Percentiles rank a stretch among this genome's conserved stretches.
phyloP scores from a whole-genome alignment of 2,113 vertebrate genomes.

The Plectropomus leopardus region DNA sequence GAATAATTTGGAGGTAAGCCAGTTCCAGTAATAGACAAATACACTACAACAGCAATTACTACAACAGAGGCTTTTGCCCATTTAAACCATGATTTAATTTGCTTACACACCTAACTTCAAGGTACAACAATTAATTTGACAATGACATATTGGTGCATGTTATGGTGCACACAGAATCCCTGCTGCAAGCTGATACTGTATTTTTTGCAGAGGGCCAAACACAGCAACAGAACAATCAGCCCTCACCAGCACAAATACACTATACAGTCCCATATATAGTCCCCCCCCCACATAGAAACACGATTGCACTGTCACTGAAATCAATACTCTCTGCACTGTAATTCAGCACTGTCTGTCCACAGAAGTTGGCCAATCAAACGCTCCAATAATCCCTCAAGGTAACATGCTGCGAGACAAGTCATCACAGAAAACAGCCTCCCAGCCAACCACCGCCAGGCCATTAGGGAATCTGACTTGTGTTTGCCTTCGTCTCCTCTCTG shows the following conservation, averaged over 20 bases:
- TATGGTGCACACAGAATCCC: background rate
- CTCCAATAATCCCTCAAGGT: conserved; percentile 43
- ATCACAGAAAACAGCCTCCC: conserved; percentile 18
- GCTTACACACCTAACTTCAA: background rate
- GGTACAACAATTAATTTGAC: background rate
- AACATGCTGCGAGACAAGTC: background rate
- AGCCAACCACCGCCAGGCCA: background rate
- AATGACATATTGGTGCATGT: background rate
- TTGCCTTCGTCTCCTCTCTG: conserved; percentile 10
- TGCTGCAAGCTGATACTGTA: background rate
- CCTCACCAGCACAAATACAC: background rate
- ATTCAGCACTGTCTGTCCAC: conserved; percentile 12
- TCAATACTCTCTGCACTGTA: conserved; percentile 46
- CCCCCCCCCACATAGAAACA: conserved; percentile 28
- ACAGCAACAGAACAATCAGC: conserved; percentile 5
- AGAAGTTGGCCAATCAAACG: conserved; percentile 41
- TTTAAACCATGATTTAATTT: background rate
- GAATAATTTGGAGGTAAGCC: background rate
- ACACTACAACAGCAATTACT: no score
- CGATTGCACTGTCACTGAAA: conserved; percentile 43
- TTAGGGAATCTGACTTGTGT: conserved; percentile 18
- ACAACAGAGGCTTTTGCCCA: background rate
- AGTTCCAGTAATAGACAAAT: background rate
- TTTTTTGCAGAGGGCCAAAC: background rate
- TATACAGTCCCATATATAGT: conserved; percentile 1